phyloP scores from a whole-genome alignment of 30 jellyfish, hydroid and myxozoan genomes.

The Aurelia coerulea region DNA sequence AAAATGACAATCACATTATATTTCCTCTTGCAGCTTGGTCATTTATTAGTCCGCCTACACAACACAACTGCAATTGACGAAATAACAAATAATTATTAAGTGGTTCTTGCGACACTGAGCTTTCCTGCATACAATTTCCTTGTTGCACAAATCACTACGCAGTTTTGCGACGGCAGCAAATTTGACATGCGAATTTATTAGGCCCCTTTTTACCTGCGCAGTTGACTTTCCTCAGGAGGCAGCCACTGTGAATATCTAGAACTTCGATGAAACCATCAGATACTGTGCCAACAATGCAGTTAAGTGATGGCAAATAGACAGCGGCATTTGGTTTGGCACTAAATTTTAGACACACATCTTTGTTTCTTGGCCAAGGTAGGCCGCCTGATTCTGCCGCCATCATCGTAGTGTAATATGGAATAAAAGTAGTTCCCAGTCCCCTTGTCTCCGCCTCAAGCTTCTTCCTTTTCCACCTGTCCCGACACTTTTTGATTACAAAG shows the following conservation, averaged over 20 bases:
- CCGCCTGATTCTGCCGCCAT: constrained; percentile 67
- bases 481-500: no score
- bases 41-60: no score
- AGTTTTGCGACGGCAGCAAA: background rate
- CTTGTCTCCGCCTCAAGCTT: background rate
- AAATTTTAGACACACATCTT: constrained; percentile 31
- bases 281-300: constrained; percentile 64
- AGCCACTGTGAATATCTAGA: constrained; percentile 86
- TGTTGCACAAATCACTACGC: background rate
- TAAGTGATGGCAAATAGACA: constrained; percentile 76
- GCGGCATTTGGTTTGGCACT: constrained; percentile 34
- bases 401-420: constrained; percentile 26
- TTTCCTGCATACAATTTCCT: background rate
- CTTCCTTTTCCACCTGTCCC: no score
- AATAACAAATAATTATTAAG: no score
- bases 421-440: constrained; percentile 13
- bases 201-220: constrained; percentile 21
- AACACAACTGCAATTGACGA: no score
- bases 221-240: constrained; percentile 29
- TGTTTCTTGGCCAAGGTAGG: constrained; percentile 14
- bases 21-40: no score
- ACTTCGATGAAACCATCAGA: constrained; percentile 68
- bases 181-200: background rate
- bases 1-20: no score
- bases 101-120: no score